Evolutionary conservation across 2,113 vertebrate species (phyloP), one percentile per base, ranked within the genome.

Genomic region (Vulpes lagopus): DNA sequence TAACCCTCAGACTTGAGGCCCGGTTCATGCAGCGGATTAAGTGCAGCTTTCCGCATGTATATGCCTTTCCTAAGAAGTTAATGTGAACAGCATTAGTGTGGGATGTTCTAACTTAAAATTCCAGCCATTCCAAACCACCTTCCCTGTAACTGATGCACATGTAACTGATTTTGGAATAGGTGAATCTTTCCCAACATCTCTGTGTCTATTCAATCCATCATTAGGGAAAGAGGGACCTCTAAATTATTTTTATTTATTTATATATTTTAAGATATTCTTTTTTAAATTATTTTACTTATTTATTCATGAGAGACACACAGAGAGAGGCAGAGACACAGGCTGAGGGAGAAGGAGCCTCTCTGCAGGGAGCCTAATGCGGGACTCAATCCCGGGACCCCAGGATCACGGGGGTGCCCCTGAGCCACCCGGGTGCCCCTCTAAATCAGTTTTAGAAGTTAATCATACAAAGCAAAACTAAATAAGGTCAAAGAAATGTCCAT

Each of bases 21-120:
- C 76, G 2, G 5, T 59, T 84, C 22, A 90, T 27, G 19, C 5
- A 59, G 11, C 22, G 14, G 7, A 64, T 5, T 32, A 65, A 73
- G 9, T 27, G 2, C 12, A 35, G 5, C 6, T 78, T 93, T 73
- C 35, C 32, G 60, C 8, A 60, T 1, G 1, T 19, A 10, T 10
- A 5, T 38, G 11, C 38, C 62, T 94, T 20, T 88, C 32, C 55
- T 78, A 65, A 51, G 59, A 8, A 51, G 3, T 71, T 74, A 67
- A 32, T 59, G 2, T 43, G 59, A 81, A 20, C 65, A 80, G 51
- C 15, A 32, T 78, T 51, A 43, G 22, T 49, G 32, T 11, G 11
- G 32, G 49, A 74, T 5, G 35, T 84, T 92, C 23, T 92, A 49
- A 85, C 59, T 96, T 92, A 60, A 86, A 94, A 83, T 89, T 89